These are phyloP conservation scores for Encarsia formosa DNA, from an alignment of 2,888 invertebrate species.

Conservation along the genomic window DNA sequence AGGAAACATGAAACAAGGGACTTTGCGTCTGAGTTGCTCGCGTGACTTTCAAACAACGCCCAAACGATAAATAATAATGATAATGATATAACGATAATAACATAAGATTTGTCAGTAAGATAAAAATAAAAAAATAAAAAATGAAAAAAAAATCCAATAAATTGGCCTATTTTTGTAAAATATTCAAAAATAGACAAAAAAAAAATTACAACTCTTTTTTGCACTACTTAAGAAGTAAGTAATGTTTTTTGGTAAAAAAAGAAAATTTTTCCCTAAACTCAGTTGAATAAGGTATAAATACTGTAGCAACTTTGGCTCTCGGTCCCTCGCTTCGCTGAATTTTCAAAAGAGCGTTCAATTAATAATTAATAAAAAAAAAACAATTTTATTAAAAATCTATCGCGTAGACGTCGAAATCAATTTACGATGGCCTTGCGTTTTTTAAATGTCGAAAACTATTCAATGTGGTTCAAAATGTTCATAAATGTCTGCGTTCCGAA, in stretches of 20 bases:
- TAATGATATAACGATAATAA: slow-evolving; percentile 8
- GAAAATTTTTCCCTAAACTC: background rate
- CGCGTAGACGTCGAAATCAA: too few species aligned
- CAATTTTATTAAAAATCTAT: too few species aligned
- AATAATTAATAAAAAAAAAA: too few species aligned
- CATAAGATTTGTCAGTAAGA: slow-evolving; percentile 10
- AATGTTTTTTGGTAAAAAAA: background rate
- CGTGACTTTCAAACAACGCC: slow-evolving; percentile 16
- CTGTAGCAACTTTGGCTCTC: slow-evolving; percentile 23
- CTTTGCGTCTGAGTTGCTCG: slow-evolving; percentile 21
- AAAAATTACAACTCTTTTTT: slow-evolving; percentile 15
- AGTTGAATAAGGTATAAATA: slow-evolving; percentile 2
- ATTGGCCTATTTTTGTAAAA: slow-evolving; percentile 26
- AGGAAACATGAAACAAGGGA: slow-evolving; percentile 16
- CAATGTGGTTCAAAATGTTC: too few species aligned
- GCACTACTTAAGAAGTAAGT: background rate
- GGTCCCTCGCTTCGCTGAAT: slow-evolving; percentile 21
- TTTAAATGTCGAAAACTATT: too few species aligned
- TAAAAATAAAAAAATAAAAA: too few species aligned
- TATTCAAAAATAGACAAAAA: slow-evolving; percentile 11
- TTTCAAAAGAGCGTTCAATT: too few species aligned
- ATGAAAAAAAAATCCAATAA: too few species aligned
- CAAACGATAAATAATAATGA: slow-evolving; percentile 9
- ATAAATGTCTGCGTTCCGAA: too few species aligned
- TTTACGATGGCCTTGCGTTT: too few species aligned